Base-by-base conservation (phyloP, 2,113 vertebrate species). In the Neomonachus schauinslandi region DNA sequence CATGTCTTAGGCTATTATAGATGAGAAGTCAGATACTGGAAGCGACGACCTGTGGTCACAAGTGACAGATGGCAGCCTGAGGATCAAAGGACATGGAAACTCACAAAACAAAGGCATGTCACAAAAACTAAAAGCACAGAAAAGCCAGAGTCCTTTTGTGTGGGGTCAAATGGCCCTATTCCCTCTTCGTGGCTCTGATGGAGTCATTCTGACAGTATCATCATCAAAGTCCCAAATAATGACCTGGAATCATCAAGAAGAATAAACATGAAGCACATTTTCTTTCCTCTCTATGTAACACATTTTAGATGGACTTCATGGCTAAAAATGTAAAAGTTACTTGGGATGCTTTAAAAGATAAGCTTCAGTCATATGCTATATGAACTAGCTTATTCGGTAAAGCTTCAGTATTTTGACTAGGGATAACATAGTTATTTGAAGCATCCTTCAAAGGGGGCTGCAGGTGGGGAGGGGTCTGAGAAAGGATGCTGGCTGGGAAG, bases 231-330 rank as follows among this genome's bases (percentile, higher is more conserved):
- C 42, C 55, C 51, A n/a, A 89, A 51, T n/a, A 55, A 33, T n/a
- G 42, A 55, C 33, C 72, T 5, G 1, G 42, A 31, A 9, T 59
- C 26, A 22, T 22, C 26, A 26, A 2, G 13, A 72, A 53, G 21
- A 28, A 72, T 15, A 4, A 55, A 11, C n/a, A 24, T 3, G 22
- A 61, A 91, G 19, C 39, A 14, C 16, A 1, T 61, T 59, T 55
- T 82, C 5, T 65, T 33, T 42, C 10, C 7, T 49, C 28, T 39
- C 55, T 77, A 0, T 0, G 0, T 7, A n/a, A 36, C 1, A 3
- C 13, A 24, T 24, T 16, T 8, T 15, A 67, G 61, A 82, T 13
- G 15, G 19, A 53, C 9, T 26, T 31, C 8, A 2, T 19, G 18
- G 42, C 22, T 80, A 4, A 33, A 28, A 2, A 51, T 36, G 9